These are phyloP conservation scores for Eilema sororculum DNA, from an alignment of 2,888 invertebrate species.

Conservation along the genomic window DNA sequence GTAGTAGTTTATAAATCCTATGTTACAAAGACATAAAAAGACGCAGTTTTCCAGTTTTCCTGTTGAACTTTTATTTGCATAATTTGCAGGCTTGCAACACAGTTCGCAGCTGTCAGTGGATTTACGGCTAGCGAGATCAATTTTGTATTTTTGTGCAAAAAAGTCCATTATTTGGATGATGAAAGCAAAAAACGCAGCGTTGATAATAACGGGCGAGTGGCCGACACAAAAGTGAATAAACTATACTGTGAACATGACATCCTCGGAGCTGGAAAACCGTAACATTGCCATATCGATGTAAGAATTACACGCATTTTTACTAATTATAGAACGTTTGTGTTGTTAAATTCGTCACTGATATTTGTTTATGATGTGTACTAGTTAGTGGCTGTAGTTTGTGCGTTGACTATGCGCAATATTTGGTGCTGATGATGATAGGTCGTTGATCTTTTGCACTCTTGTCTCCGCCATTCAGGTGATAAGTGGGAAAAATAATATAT, in stretches of 20 bases:
- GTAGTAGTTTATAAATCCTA: too few relatives aligned
- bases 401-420: constrained; percentile 5
- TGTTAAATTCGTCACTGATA: constrained; percentile 58
- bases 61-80: background rate
- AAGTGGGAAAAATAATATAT: constrained; percentile 1
- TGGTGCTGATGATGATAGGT: constrained; percentile 30
- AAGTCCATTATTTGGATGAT: constrained; percentile 75
- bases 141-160: constrained; percentile 75
- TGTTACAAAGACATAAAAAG: too few relatives aligned
- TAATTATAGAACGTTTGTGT: constrained; percentile 69
- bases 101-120: constrained; percentile 42
- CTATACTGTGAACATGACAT: constrained; percentile 72
- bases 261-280: constrained; percentile 82
- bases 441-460: constrained; percentile 36
- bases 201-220: constrained; percentile 69
- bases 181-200: constrained; percentile 77
- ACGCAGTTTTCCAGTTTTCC: too few relatives aligned
- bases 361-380: constrained; percentile 61
- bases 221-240: constrained; percentile 64
- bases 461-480: constrained; percentile 37
- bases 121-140: constrained; percentile 47
- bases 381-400: constrained; percentile 30
- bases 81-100: constrained; percentile 29
- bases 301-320: constrained; percentile 73
- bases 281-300: constrained; percentile 83